These are phyloP conservation scores for Coptodon rendalli DNA, from an alignment of 2,113 vertebrate genomes.

Conservation along the genomic window DNA sequence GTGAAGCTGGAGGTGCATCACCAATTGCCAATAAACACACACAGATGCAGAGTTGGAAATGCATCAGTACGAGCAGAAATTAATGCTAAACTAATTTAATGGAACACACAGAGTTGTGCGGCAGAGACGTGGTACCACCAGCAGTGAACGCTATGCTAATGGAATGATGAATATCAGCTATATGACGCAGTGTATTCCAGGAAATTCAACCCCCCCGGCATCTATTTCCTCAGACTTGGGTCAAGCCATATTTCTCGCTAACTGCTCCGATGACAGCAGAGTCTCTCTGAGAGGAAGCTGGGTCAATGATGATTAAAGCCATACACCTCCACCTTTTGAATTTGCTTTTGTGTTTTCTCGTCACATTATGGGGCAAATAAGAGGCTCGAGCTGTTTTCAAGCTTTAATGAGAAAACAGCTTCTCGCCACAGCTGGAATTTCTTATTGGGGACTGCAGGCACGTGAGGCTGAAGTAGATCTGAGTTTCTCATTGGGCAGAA, in stretches of 20 bases:
- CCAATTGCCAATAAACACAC: background rate
- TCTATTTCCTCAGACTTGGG: conserved; percentile 11
- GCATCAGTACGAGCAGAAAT: background rate
- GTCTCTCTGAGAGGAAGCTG: conserved; percentile 20
- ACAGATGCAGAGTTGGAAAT: background rate
- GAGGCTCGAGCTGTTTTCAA: background rate
- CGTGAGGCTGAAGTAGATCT: background rate
- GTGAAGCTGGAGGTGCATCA: background rate
- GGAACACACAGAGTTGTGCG: background rate
- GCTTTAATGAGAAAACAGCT: background rate
- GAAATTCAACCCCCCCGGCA: conserved; percentile 35
- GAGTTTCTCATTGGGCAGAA: background rate
- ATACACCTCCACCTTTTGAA: background rate
- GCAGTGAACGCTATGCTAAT: conserved; percentile 25
- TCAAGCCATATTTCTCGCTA: conserved; percentile 30
- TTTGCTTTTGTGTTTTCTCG: background rate
- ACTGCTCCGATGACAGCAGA: conserved; percentile 26
- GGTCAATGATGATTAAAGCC: conserved; percentile 40
- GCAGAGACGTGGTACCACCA: background rate
- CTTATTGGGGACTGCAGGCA: background rate
- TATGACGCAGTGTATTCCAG: conserved; percentile 37
- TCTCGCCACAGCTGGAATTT: background rate
- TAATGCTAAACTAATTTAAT: conserved; percentile 16
- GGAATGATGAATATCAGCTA: conserved; percentile 38
- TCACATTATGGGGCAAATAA: background rate